Evolutionary conservation across 2,113 vertebrate genomes (phyloP).

Genomic region (Cebidichthys violaceus): DNA sequence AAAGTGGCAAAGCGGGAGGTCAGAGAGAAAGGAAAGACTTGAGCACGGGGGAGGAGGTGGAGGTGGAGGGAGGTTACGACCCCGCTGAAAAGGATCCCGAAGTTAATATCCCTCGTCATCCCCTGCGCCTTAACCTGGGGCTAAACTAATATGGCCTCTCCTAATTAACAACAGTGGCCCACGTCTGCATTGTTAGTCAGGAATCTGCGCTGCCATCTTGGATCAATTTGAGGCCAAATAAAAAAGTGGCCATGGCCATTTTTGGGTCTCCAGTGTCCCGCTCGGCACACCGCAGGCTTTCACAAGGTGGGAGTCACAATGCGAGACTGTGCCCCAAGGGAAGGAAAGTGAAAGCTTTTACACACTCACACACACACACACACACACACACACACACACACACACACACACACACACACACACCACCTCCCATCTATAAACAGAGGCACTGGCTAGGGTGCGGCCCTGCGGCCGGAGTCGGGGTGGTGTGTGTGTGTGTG

Average conservation of each 20-base stretch:
- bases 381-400: not conserved
- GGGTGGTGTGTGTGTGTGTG: constrained; percentile 29
- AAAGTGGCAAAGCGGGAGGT: constrained; percentile 76
- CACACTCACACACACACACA: constrained; percentile 17
- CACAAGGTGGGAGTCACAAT: constrained; percentile 69
- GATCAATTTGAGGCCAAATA: constrained; percentile 78
- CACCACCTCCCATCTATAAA: constrained; percentile 71
- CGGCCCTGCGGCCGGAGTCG: constrained; percentile 57
- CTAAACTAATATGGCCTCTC: constrained; percentile 74
- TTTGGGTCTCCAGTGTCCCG: constrained; percentile 56
- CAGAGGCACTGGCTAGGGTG: constrained; percentile 56
- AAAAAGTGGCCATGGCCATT: constrained; percentile 71
- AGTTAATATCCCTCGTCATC: constrained; percentile 76
- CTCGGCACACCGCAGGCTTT: constrained; percentile 70
- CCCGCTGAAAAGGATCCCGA: constrained; percentile 71
- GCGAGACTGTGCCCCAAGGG: constrained; percentile 23
- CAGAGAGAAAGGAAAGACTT: constrained; percentile 48
- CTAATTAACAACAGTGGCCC: constrained; percentile 76
- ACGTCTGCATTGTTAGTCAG: constrained; percentile 72
- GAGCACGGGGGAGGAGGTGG: constrained; percentile 55
- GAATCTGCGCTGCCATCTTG: constrained; percentile 71
- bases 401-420: not conserved
- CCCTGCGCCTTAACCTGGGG: constrained; percentile 71
- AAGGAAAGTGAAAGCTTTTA: constrained; percentile 48
- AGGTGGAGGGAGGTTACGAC: constrained; percentile 70